Evolutionary conservation across 2,113 vertebrate genomes (phyloP), one percentile per base, ranked within the genome.

Genomic region (Tretioscincus oriximinensis): DNA sequence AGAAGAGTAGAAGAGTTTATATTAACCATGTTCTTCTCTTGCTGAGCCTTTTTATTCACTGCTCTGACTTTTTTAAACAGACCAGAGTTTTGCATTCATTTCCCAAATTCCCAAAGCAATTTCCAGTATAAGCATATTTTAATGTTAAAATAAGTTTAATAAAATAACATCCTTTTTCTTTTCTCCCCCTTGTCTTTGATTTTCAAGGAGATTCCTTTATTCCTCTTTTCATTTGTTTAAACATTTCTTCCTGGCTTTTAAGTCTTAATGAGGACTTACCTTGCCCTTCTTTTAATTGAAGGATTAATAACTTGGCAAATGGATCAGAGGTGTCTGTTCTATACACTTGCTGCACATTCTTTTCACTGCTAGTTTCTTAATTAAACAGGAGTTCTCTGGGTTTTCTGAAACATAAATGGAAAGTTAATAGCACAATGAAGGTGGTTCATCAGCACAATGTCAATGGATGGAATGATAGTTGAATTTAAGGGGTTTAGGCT

Each of bases 21-120:
- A 16, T 79, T 75, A 84, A 66, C 31, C 86, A 31, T 80, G 31
- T 20, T 81, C 24, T 81, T 88, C 51, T 85, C 60, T 58, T 1
- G 9, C 35, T 86, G 35, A 58, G 26, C 66, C 4, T 78, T 65
- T 80, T 31, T 84, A 73, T 88, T 81, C 68, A 0, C 31, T 61
- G 0, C 60, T 41, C 68, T 77, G 26, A 68, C 11, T 16, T 85
- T 86, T 87, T 41, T 18, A 54, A 81, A 45, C 81, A 1, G 0
- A 68, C 8, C 21, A 86, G 12, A 11, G n/a, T 16, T 68, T 28
- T 0, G 0, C 65, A 64, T 90, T 86, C 49, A 60, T 91, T 85
- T 90, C 88, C 88, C 88, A 88, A 24, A 69, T 89, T 88, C 86
- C 85, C 84, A 86, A 86, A 87, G 66, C 81, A 92, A 87, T 90